Evolutionary conservation across 2,113 vertebrate genomes (phyloP).

Genomic region (Caloenas nicobarica): DNA sequence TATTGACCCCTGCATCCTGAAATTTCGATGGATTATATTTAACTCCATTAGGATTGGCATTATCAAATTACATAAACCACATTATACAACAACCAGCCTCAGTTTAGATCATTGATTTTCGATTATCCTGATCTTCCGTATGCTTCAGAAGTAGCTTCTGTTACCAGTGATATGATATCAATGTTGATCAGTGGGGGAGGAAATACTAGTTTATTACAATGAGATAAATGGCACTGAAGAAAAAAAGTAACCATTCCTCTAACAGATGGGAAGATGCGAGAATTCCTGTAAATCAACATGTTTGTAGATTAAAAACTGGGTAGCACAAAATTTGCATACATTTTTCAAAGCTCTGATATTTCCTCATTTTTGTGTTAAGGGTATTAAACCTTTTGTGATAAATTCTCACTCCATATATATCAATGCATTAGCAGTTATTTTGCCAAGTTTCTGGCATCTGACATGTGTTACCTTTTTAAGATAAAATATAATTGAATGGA

Average conservation of each 20-base stretch:
- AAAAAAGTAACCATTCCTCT: neutral
- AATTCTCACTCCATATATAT: neutral
- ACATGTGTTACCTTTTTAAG: neutral
- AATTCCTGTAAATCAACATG: neutral
- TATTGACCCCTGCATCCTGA: constrained; percentile 87
- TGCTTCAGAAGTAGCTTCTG: constrained; percentile 26
- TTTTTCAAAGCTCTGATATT: neutral
- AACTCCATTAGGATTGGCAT: constrained; percentile 95
- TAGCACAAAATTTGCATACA: neutral
- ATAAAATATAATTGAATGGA: neutral
- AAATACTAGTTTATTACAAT: neutral
- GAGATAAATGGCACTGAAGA: neutral
- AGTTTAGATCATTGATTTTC: constrained; percentile 89
- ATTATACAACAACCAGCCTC: constrained; percentile 64
- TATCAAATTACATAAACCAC: constrained; percentile 91
- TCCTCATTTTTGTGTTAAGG: neutral
- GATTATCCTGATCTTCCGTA: constrained; percentile 79
- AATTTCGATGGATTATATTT: constrained; percentile 92
- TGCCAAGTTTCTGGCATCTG: neutral
- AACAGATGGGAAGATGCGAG: neutral
- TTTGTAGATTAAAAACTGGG: neutral
- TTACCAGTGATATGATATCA: constrained; percentile 13
- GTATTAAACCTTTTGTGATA: neutral
- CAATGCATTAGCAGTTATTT: neutral
- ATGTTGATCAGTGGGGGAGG: neutral